phyloP scores from a whole-genome alignment of 2,797 vertebrate species.

The Enteromius anoplus region DNA sequence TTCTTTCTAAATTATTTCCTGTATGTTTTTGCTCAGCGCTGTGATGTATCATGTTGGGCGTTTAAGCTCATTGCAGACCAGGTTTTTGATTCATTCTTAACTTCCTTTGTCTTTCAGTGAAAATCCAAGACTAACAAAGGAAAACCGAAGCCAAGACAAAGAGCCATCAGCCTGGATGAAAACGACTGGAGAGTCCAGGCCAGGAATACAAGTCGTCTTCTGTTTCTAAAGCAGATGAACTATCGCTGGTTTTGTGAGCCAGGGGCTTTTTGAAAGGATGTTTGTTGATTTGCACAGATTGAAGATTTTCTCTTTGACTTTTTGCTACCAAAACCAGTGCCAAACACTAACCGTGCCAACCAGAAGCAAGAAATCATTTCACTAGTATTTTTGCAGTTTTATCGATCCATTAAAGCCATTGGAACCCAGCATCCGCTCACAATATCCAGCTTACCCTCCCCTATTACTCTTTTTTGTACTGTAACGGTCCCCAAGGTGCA shows the following conservation, averaged over 20 bases:
- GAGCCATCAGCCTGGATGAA: conserved; percentile 47
- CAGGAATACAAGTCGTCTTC: conserved; percentile 44
- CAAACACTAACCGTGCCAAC: conserved; percentile 71
- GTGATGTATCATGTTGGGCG: background rate
- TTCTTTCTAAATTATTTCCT: background rate
- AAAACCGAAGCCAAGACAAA: conserved; percentile 42
- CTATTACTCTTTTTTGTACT: conserved; percentile 31
- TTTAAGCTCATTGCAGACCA: background rate
- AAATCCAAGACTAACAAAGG: conserved; percentile 47
- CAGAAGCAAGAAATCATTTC: conserved; percentile 63
- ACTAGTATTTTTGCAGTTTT: conserved; percentile 29
- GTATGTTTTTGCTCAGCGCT: background rate
- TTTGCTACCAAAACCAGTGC: conserved; percentile 70
- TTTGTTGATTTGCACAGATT: conserved; percentile 56
- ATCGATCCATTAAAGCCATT: background rate
- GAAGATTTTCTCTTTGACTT: conserved; percentile 49
- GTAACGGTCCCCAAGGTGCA: background rate
- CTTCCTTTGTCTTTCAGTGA: conserved; percentile 56
- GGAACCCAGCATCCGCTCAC: background rate
- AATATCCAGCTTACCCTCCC: conserved; percentile 10
- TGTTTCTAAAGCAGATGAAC: conserved; percentile 51
- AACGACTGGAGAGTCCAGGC: conserved; percentile 43
- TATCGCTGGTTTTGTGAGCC: conserved; percentile 40
- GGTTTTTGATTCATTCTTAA: conserved; percentile 28
- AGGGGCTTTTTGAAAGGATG: conserved; percentile 35